Conservation (phyloP, 1,140 invertebrate genomes). For the Melanaphis sacchari region DNA sequence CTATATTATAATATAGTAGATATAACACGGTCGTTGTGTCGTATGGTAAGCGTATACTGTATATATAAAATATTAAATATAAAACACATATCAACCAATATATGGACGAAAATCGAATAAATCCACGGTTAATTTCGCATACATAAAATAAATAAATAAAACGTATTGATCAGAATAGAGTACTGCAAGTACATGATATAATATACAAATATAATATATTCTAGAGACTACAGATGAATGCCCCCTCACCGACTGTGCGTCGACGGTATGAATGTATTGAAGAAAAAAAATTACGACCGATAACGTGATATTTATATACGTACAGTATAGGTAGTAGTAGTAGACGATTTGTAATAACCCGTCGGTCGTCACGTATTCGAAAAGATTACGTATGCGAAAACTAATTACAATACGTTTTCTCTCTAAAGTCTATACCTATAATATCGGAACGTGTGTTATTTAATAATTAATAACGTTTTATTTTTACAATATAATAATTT, state of each 20-base stretch:
- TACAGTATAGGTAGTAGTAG: neutral
- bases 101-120: neutral
- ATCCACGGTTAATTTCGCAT: neutral
- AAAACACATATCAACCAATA: neutral
- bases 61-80: neutral
- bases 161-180: neutral
- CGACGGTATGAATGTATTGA: neutral
- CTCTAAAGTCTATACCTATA: neutral
- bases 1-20: neutral
- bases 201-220: neutral
- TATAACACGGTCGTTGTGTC: neutral
- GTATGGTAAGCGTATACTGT: neutral
- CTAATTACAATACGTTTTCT: constrained; percentile 2
- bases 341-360: constrained; percentile 12
- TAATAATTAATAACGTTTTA: constrained; percentile 3
- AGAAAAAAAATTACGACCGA: neutral
- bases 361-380: constrained; percentile 1
- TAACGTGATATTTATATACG: neutral
- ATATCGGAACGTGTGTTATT: neutral
- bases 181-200: neutral
- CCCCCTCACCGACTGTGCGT: neutral
- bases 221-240: neutral
- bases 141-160: neutral
- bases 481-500: neutral
- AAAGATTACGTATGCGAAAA: neutral